A percentile compares a stretch with the other conserved stretches of the same genome.
phyloP scores from a whole-genome alignment of 2,888 invertebrate genomes.

The Zelleria hepariella region DNA sequence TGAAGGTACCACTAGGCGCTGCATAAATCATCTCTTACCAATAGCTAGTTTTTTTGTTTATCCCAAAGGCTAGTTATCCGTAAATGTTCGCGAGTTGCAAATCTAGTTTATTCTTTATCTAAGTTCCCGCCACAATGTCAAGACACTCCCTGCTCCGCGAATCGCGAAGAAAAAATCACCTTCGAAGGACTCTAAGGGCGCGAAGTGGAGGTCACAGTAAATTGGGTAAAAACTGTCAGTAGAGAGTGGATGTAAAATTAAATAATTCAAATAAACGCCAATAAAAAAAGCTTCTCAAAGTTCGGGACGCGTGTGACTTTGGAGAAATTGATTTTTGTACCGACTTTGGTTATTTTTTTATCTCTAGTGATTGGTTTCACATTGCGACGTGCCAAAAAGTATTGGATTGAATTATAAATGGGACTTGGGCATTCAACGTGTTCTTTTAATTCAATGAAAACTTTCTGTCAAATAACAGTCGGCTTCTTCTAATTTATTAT shows the following conservation, averaged over 20 bases:
- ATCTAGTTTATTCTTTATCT: too few species aligned
- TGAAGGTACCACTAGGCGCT: too few species aligned
- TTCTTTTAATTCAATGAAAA: neutral
- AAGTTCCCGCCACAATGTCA: neutral
- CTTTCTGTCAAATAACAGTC: too few species aligned
- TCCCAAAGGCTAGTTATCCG: too few species aligned
- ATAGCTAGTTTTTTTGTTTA: too few species aligned
- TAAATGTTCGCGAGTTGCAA: too few species aligned
- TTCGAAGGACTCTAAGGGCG: neutral
- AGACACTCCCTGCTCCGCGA: neutral
- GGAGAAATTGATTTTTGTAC: constrained; percentile 3
- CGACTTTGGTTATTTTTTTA: too few species aligned
- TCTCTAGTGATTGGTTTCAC: neutral
- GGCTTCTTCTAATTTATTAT: too few species aligned
- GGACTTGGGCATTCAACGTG: neutral
- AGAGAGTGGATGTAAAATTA: neutral
- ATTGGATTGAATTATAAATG: neutral
- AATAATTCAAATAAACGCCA: constrained; percentile 6
- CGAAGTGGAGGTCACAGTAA: neutral
- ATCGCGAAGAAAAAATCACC: neutral
- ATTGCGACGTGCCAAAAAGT: neutral
- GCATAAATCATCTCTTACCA: too few species aligned
- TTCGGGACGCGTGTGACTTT: neutral
- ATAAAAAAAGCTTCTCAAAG: constrained; percentile 3
- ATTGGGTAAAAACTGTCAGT: neutral